Percentiles rank a stretch among this genome's conserved stretches.
Conservation (phyloP, 2,113 vertebrate species). For the Notechis scutatus region DNA sequence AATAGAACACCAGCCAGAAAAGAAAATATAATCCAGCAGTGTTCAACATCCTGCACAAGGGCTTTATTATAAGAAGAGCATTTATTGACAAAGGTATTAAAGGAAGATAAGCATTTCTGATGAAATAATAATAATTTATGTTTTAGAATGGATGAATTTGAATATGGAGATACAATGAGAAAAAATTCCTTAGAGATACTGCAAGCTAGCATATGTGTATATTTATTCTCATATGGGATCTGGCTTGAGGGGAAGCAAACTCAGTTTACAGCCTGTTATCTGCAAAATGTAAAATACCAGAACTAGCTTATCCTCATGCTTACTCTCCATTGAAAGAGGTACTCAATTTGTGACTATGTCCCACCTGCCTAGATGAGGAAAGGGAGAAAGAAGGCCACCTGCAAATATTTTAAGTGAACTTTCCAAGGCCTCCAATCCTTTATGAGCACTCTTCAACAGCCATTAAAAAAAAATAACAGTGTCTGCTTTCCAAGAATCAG, state of each 20-base stretch:
- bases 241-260: not conserved
- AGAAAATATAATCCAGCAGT: not conserved
- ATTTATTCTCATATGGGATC: too few relatives aligned
- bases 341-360: not conserved
- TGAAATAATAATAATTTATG: not conserved
- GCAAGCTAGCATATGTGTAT: not conserved
- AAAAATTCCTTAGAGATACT: not conserved
- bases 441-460: not conserved
- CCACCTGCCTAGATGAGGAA: not conserved
- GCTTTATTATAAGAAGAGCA: not conserved
- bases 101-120: not conserved
- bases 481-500: not conserved
- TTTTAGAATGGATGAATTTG: not conserved
- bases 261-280: not conserved
- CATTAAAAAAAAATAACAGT: not conserved
- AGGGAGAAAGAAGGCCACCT: not conserved
- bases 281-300: not conserved
- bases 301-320: not conserved
- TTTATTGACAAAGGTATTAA: not conserved
- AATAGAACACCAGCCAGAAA: not conserved
- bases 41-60: not conserved
- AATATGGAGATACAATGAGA: not conserved
- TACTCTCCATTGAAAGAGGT: not conserved
- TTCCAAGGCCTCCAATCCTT: not conserved
- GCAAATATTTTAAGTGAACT: not conserved